A percentile compares a stretch with the other conserved stretches of the same genome.
Evolutionary conservation across 2,797 vertebrate genomes (phyloP).

Genomic region (Chiloscyllium punctatum): DNA sequence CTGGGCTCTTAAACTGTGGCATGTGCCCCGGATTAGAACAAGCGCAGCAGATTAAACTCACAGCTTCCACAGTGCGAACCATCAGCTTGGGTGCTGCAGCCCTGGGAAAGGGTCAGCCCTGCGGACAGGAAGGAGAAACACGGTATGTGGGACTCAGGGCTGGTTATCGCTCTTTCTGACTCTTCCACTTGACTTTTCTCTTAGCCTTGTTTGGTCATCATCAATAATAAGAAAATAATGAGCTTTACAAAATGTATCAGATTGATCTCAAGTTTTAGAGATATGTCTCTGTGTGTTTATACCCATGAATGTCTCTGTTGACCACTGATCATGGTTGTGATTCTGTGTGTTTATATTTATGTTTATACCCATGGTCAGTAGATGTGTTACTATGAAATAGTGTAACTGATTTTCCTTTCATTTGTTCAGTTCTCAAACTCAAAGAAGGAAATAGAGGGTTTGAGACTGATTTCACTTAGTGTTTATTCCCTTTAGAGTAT

Average conservation of each 20-base stretch:
- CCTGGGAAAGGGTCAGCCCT: neutral
- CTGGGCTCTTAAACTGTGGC: slow-evolving; percentile 54
- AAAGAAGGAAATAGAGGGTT: neutral
- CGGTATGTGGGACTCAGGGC: neutral
- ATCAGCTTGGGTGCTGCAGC: neutral
- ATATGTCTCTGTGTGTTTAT: neutral
- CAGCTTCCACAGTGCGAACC: neutral
- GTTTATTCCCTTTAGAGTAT: neutral
- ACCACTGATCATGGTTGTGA: neutral
- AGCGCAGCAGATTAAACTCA: slow-evolving; percentile 53
- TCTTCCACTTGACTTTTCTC: neutral
- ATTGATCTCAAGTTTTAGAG: neutral
- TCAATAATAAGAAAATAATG: neutral
- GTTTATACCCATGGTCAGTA: neutral
- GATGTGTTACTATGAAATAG: neutral
- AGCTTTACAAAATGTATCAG: no score
- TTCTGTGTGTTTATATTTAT: neutral
- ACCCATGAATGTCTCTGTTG: neutral
- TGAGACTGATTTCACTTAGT: neutral
- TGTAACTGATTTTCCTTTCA: neutral
- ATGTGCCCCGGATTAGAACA: slow-evolving; percentile 66
- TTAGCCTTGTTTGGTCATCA: neutral
- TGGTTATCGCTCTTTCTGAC: neutral
- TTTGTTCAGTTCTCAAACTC: neutral
- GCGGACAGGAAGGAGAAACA: neutral